A percentile compares a stretch with the other conserved stretches of the same genome.
Conservation (phyloP, 2,797 vertebrate genomes). For the Odontamblyopus rebecca region DNA sequence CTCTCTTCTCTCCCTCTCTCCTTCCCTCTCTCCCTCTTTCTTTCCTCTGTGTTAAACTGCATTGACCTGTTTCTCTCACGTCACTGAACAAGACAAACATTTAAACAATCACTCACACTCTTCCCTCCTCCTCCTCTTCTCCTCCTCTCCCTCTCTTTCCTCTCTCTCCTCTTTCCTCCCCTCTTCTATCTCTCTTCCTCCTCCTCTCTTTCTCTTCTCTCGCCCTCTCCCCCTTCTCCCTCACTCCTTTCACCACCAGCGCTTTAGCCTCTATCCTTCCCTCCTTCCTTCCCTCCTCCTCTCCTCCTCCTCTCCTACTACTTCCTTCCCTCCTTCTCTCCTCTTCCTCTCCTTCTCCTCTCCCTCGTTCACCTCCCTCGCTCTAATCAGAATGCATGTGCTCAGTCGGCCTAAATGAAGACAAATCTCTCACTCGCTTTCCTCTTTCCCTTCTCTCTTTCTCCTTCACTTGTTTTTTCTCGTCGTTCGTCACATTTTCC, state of each 20-base stretch:
- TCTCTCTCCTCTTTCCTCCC: too few relatives aligned
- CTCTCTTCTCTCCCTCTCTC: too few relatives aligned
- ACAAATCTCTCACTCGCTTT: slow-evolving; percentile 80
- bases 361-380: slow-evolving; percentile 72
- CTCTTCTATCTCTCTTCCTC: too few relatives aligned
- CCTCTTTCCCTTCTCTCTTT: slow-evolving; percentile 76
- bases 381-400: slow-evolving; percentile 94
- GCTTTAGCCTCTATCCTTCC: not conserved
- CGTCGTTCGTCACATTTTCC: too few relatives aligned
- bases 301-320: too few relatives aligned
- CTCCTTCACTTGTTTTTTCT: slow-evolving; percentile 65
- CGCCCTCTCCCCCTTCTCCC: too few relatives aligned
- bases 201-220: too few relatives aligned
- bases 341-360: slow-evolving; percentile 22
- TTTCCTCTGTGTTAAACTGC: too few relatives aligned
- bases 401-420: slow-evolving; percentile 94
- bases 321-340: not conserved
- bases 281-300: not conserved
- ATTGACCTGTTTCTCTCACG: slow-evolving; percentile 43
- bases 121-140: slow-evolving; percentile 8
- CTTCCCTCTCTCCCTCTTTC: too few relatives aligned
- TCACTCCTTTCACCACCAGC: not conserved
- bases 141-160: not conserved
- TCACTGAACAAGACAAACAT: slow-evolving; percentile 56
- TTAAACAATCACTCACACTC: slow-evolving; percentile 51